phyloP scores from a whole-genome alignment of 2,888 invertebrate species.

The Gryllus longicercus region DNA sequence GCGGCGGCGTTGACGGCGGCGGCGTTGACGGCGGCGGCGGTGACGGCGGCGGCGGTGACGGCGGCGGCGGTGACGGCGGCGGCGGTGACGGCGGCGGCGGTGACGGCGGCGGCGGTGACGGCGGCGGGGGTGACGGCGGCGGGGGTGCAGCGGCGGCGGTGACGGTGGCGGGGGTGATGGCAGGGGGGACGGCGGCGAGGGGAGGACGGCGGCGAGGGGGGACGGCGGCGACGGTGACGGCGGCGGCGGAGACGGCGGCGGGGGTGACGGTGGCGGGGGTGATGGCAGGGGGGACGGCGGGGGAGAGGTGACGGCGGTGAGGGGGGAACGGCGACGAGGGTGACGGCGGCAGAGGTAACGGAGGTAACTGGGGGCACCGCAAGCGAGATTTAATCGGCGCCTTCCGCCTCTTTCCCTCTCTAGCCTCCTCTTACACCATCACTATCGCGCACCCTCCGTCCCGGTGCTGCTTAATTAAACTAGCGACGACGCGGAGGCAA shows the following conservation, averaged over 20 bases:
- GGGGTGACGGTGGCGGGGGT: conserved; percentile 19
- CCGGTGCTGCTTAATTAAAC: too few species aligned
- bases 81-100: not conserved
- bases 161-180: conserved; percentile 23
- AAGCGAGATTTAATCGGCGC: not conserved
- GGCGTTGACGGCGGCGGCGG: not conserved
- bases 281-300: not conserved
- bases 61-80: not conserved
- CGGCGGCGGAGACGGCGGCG: not conserved
- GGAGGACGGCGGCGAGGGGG: not conserved
- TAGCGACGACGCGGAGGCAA: too few species aligned
- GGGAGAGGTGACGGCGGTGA: not conserved
- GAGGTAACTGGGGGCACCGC: not conserved
- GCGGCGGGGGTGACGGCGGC: conserved; percentile 24
- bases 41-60: not conserved
- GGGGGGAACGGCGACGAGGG: not conserved
- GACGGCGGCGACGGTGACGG: not conserved
- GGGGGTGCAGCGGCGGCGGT: conserved; percentile 3
- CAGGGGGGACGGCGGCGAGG: not conserved
- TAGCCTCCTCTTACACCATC: too few species aligned
- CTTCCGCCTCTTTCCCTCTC: too few species aligned
- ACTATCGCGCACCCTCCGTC: too few species aligned
- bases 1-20: not conserved
- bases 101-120: not conserved
- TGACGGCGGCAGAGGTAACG: not conserved